A percentile compares a stretch with the other conserved stretches of the same genome.
Conservation (phyloP, 2,797 vertebrate species). For the Labroides dimidiatus region DNA sequence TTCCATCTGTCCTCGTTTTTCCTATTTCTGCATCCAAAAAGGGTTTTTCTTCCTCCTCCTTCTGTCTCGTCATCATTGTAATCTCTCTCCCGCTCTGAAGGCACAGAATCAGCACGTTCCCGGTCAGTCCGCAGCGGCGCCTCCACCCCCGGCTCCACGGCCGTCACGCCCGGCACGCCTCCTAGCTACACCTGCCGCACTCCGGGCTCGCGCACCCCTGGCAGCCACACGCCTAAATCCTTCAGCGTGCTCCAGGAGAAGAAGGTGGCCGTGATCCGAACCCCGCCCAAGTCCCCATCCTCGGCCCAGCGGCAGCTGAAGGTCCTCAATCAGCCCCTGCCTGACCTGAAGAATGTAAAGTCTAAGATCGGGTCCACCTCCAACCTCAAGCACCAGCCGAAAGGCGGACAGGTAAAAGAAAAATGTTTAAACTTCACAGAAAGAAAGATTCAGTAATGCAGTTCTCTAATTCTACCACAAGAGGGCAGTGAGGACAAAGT, state of each 20-base stretch:
- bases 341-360: conserved; percentile 94
- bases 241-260: conserved; percentile 93
- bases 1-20: not conserved
- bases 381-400: conserved; percentile 94
- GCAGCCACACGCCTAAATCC: conserved; percentile 92
- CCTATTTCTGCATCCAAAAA: not conserved
- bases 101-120: conserved; percentile 90
- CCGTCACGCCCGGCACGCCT: conserved; percentile 93
- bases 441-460: not conserved
- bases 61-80: not conserved
- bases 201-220: conserved; percentile 93
- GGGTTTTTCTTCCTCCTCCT: too few species aligned
- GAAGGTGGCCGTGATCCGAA: conserved; percentile 95
- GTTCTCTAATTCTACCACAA: conserved; percentile 30
- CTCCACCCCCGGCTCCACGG: conserved; percentile 92
- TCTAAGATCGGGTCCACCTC: conserved; percentile 95
- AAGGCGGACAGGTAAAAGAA: conserved; percentile 92
- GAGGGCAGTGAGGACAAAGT: conserved; percentile 21
- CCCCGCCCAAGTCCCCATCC: conserved; percentile 94
- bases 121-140: conserved; percentile 93
- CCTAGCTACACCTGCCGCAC: conserved; percentile 94
- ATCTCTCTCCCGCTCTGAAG: conserved; percentile 62
- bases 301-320: conserved; percentile 92
- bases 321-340: conserved; percentile 93
- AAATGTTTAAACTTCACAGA: too few species aligned